Evolutionary conservation across 2,797 vertebrate genomes (phyloP).

Genomic region (Phalloptychus januarius): DNA sequence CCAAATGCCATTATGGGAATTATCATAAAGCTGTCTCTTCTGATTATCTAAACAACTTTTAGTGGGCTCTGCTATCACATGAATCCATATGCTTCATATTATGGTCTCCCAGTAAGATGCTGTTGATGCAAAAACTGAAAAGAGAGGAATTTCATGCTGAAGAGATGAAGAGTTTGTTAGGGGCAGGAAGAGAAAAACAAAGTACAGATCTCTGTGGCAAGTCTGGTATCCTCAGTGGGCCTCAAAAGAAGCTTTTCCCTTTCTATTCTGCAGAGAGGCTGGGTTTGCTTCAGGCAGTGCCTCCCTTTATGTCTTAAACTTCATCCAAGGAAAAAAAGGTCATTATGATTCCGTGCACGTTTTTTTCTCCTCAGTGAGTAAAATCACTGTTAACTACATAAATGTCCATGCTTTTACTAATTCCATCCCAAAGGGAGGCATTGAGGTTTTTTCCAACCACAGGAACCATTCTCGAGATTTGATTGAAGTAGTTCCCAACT

Average conservation of each 20-base stretch:
- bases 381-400: neutral
- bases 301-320: neutral
- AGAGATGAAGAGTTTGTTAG: neutral
- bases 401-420: neutral
- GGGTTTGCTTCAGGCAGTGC: neutral
- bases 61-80: slow-evolving; percentile 1
- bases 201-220: slow-evolving; percentile 25
- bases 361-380: neutral
- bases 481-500: neutral
- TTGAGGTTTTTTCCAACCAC: neutral
- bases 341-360: neutral
- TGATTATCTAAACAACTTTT: neutral
- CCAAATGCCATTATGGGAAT: slow-evolving; percentile 1
- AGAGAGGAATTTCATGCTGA: slow-evolving; percentile 16
- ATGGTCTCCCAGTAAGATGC: slow-evolving; percentile 21
- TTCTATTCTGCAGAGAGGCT: neutral
- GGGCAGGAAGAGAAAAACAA: slow-evolving; percentile 13
- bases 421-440: neutral
- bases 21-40: slow-evolving; percentile 24
- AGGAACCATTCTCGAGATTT: neutral
- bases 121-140: slow-evolving; percentile 12
- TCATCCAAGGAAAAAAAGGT: neutral
- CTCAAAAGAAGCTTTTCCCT: slow-evolving; percentile 2
- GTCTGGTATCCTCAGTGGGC: slow-evolving; percentile 41
- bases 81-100: slow-evolving; percentile 13